Conservation (phyloP, 2,888 invertebrate species). For the Adelphocoris suturalis region DNA sequence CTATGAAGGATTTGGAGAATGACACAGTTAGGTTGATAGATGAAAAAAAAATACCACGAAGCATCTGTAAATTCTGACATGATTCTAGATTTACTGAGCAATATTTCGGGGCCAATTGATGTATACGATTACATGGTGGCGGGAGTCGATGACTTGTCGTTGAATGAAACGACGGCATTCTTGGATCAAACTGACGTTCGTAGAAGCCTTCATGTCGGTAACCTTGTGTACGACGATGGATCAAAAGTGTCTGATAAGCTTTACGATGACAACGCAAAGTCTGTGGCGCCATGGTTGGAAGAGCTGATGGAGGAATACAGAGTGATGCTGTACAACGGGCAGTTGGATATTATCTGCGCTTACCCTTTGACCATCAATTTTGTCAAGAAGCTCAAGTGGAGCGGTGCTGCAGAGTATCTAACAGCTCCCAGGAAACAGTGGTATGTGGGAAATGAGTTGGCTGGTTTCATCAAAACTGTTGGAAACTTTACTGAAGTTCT, state of each 20-base stretch:
- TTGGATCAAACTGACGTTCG: constrained; percentile 40
- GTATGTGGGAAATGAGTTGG: constrained; percentile 83
- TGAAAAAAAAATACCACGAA: constrained; percentile 65
- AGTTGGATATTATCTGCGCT: constrained; percentile 94
- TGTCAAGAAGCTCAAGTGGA: constrained; percentile 86
- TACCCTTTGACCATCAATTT: constrained; percentile 91
- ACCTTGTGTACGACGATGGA: constrained; percentile 47
- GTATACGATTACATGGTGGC: constrained; percentile 85
- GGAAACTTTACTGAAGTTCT: constrained; percentile 84
- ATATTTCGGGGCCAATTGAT: constrained; percentile 31
- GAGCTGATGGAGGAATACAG: constrained; percentile 84
- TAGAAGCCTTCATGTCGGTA: constrained; percentile 75
- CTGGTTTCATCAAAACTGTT: constrained; percentile 88
- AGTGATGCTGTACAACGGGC: constrained; percentile 92
- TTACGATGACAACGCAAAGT: constrained; percentile 88
- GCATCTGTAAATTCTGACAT: constrained; percentile 29
- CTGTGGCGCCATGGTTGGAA: constrained; percentile 86
- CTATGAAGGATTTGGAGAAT: constrained; percentile 76
- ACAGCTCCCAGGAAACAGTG: constrained; percentile 84
- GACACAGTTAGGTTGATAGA: constrained; percentile 47
- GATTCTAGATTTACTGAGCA: background rate
- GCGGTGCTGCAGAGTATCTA: constrained; percentile 83
- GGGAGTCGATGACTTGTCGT: too few relatives aligned
- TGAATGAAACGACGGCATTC: background rate
- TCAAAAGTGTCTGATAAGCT: constrained; percentile 84